A percentile compares a stretch with the other conserved stretches of the same genome.
Evolutionary conservation across 1,140 invertebrate genomes (phyloP).

Genomic region (Zaprionus taronus): DNA sequence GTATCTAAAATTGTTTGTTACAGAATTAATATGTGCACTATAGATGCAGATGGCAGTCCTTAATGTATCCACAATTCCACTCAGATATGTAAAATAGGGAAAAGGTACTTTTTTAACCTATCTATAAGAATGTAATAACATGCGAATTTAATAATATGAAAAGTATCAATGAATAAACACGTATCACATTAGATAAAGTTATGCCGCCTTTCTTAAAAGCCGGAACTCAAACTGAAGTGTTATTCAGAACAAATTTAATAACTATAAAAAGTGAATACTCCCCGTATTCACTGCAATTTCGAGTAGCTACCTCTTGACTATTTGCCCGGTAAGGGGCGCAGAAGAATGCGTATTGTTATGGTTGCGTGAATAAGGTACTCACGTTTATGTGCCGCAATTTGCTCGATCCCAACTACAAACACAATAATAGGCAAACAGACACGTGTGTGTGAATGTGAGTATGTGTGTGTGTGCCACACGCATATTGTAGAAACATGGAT

Average conservation of each 20-base stretch:
- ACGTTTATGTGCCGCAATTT: neutral
- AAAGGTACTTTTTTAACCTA: no score
- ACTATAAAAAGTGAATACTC: neutral
- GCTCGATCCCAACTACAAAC: neutral
- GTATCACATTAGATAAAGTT: neutral
- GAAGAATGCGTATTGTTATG: neutral
- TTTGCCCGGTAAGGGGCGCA: neutral
- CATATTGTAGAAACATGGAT: constrained; percentile 19
- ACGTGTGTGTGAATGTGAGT: no score
- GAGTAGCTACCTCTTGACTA: neutral
- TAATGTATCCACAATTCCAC: no score
- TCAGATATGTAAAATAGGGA: no score
- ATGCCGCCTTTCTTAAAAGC: neutral
- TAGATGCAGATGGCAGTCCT: no score
- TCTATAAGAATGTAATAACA: neutral
- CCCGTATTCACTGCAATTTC: neutral
- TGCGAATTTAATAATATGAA: neutral
- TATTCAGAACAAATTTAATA: neutral
- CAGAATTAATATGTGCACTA: no score
- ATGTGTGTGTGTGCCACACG: neutral
- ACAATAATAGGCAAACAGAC: neutral
- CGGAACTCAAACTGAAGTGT: neutral
- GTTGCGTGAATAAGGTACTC: neutral
- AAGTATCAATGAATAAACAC: neutral
- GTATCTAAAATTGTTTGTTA: no score